Conservation (phyloP, 2,113 vertebrate species). For the Ellobius talpinus region DNA sequence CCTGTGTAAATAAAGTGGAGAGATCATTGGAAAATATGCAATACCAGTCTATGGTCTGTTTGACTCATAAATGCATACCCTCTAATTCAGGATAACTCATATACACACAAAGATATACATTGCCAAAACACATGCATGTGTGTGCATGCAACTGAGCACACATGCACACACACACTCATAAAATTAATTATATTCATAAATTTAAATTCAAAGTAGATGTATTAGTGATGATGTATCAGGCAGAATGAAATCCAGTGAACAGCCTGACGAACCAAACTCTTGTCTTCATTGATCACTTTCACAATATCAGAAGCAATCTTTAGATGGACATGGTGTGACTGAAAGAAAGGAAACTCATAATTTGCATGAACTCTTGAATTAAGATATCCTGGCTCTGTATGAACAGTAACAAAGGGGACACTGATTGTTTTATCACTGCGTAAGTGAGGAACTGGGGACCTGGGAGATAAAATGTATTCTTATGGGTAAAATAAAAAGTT, state of each 20-base stretch:
- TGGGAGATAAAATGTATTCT: background rate
- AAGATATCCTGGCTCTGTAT: background rate
- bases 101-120: fast-evolving
- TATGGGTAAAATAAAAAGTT: slow-evolving; percentile 14
- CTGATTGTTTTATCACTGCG: background rate
- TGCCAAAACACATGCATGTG: no score
- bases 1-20: background rate
- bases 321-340: background rate
- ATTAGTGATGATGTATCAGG: background rate
- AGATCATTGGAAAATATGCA: background rate
- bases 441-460: slow-evolving; percentile 21
- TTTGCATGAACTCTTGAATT: background rate
- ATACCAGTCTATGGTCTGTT: background rate
- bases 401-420: background rate
- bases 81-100: background rate
- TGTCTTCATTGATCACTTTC: background rate
- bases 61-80: background rate
- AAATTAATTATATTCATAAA: background rate
- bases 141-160: no score
- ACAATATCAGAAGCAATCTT: background rate
- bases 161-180: background rate
- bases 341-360: background rate
- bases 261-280: background rate
- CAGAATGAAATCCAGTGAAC: background rate
- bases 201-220: background rate